phyloP scores from a whole-genome alignment of 2,797 vertebrate genomes.

The Argentina silus region DNA sequence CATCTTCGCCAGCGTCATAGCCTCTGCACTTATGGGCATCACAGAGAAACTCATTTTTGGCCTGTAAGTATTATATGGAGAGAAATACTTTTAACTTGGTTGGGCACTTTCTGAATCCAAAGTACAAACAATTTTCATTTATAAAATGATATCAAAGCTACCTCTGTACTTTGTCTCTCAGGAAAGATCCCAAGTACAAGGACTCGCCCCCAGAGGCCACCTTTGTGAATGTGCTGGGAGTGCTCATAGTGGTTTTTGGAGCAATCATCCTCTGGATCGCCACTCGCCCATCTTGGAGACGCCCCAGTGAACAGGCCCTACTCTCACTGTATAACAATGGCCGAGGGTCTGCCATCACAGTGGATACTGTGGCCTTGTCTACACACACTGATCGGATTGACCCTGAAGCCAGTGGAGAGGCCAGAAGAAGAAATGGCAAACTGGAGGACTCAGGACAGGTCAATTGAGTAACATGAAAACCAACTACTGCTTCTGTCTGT shows the following conservation, averaged over 20 bases:
- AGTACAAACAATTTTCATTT: neutral
- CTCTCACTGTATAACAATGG: slow-evolving; percentile 58
- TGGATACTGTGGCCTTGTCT: slow-evolving; percentile 55
- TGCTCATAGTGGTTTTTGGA: slow-evolving; percentile 87
- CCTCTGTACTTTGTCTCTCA: slow-evolving; percentile 42
- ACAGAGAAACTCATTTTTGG: slow-evolving; percentile 93
- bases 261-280: slow-evolving; percentile 88
- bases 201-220: slow-evolving; percentile 85
- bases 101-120: neutral
- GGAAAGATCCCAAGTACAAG: slow-evolving; percentile 77
- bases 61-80: slow-evolving; percentile 83
- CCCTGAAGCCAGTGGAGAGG: slow-evolving; percentile 71
- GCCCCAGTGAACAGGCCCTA: slow-evolving; percentile 79
- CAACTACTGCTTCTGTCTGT: neutral
- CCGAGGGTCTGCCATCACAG: slow-evolving; percentile 62
- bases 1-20: slow-evolving; percentile 86
- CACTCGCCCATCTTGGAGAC: slow-evolving; percentile 89
- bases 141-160: neutral
- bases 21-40: slow-evolving; percentile 88
- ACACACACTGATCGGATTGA: slow-evolving; percentile 66
- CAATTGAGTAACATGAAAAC: slow-evolving; percentile 71
- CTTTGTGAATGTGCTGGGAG: slow-evolving; percentile 88
- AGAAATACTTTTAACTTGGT: neutral
- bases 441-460: slow-evolving; percentile 77
- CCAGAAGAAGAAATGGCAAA: slow-evolving; percentile 80